phyloP scores from a whole-genome alignment of 1,140 invertebrate genomes.

The Lepidotrigona ventralis region DNA sequence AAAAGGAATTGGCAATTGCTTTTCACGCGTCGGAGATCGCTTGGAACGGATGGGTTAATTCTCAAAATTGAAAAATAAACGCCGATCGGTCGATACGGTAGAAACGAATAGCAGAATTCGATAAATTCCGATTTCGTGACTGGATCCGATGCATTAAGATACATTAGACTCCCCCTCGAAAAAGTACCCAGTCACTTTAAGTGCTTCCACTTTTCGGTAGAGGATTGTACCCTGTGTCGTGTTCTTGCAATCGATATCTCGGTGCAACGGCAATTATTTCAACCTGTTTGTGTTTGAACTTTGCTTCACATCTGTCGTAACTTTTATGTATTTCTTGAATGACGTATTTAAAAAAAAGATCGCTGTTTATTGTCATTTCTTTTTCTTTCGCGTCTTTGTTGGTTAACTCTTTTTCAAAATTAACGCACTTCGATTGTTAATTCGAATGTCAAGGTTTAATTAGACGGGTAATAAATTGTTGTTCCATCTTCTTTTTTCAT shows the following conservation, averaged over 20 bases:
- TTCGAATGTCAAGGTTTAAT: background rate
- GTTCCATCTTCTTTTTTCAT: background rate
- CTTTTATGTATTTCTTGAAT: background rate
- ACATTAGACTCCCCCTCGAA: background rate
- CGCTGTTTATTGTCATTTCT: background rate
- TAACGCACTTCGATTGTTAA: background rate
- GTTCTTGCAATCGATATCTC: constrained; percentile 20
- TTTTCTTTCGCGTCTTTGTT: background rate
- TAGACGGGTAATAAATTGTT: constrained; percentile 1
- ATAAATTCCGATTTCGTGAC: constrained; percentile 24
- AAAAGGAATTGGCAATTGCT: constrained; percentile 1
- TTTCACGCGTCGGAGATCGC: background rate
- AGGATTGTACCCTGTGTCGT: background rate
- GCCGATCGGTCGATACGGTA: background rate
- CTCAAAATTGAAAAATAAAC: background rate
- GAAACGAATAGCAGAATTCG: constrained; percentile 33
- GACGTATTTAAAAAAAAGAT: background rate
- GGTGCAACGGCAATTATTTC: constrained; percentile 4
- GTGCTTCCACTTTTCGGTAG: background rate
- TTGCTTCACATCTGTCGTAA: constrained; percentile 9
- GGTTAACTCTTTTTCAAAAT: background rate
- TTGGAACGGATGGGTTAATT: background rate
- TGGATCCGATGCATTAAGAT: background rate
- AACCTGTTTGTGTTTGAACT: background rate
- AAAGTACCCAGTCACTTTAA: constrained; percentile 4